Conservation (phyloP, 2,888 invertebrate genomes). For the Lathronympha strigana region DNA sequence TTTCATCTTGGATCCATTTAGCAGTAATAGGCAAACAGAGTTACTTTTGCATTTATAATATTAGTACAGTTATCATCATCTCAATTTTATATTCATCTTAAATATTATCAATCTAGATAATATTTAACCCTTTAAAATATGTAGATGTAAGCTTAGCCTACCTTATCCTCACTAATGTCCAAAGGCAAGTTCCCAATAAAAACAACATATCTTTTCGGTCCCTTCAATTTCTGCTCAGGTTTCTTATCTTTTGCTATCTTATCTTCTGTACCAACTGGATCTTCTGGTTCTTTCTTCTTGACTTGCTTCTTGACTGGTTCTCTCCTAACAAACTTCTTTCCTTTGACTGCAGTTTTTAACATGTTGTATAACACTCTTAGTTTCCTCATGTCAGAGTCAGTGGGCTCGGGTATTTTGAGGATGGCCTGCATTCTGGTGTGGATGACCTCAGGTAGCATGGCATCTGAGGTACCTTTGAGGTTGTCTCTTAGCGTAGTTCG, state of each 20-base stretch:
- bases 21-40: too few relatives aligned
- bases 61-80: too few relatives aligned
- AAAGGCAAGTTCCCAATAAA: conserved; percentile 76
- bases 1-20: too few relatives aligned
- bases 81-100: too few relatives aligned
- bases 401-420: conserved; percentile 51
- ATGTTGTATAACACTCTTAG: conserved; percentile 72
- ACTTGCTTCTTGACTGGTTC: conserved; percentile 11
- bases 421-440: conserved; percentile 65
- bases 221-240: conserved; percentile 54
- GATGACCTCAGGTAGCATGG: conserved; percentile 67
- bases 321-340: background rate
- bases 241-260: conserved; percentile 44
- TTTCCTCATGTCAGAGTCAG: conserved; percentile 66
- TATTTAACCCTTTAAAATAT: too few relatives aligned
- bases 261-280: conserved; percentile 34
- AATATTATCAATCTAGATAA: too few relatives aligned
- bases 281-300: conserved; percentile 12
- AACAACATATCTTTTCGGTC: conserved; percentile 77
- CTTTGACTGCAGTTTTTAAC: conserved; percentile 56
- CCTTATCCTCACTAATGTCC: conserved; percentile 66
- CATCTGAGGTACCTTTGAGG: conserved; percentile 62
- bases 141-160: too few relatives aligned
- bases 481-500: conserved; percentile 63
- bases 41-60: too few relatives aligned